Percentiles rank a stretch among this genome's conserved stretches.
Evolutionary conservation across 2,888 invertebrate genomes (phyloP).

Genomic region (Sphecodes monilicornis): DNA sequence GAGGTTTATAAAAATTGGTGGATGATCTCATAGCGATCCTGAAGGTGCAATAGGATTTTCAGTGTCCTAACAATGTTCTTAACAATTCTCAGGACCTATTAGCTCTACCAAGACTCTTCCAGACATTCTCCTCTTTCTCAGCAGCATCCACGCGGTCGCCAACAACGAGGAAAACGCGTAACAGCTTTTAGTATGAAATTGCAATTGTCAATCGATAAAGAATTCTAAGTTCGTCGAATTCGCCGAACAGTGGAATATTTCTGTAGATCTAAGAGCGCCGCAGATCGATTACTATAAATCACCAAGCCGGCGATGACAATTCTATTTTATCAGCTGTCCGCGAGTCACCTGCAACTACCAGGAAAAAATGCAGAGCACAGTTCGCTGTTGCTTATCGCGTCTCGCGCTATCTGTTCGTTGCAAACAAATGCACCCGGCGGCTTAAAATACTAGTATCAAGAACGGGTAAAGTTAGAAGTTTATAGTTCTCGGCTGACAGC

Average conservation of each 20-base stretch:
- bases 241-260: neutral
- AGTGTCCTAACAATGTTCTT: no score
- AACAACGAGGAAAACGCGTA: no score
- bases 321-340: neutral
- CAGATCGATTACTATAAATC: neutral
- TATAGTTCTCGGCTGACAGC: neutral
- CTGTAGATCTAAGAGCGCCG: neutral
- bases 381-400: constrained; percentile 6
- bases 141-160: no score
- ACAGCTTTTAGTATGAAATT: no score
- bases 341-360: neutral
- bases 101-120: no score
- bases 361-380: neutral
- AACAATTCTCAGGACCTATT: no score
- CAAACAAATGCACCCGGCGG: neutral
- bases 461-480: neutral
- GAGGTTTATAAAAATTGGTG: no score
- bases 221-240: neutral
- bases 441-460: neutral
- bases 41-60: no score
- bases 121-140: no score
- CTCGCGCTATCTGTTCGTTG: neutral
- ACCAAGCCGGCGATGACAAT: neutral
- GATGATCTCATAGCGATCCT: no score
- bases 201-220: no score